A percentile compares a stretch with the other conserved stretches of the same genome.
These are phyloP conservation scores for Callimorpha dominula DNA, from an alignment of 2,888 invertebrate genomes.

Conservation along the genomic window DNA sequence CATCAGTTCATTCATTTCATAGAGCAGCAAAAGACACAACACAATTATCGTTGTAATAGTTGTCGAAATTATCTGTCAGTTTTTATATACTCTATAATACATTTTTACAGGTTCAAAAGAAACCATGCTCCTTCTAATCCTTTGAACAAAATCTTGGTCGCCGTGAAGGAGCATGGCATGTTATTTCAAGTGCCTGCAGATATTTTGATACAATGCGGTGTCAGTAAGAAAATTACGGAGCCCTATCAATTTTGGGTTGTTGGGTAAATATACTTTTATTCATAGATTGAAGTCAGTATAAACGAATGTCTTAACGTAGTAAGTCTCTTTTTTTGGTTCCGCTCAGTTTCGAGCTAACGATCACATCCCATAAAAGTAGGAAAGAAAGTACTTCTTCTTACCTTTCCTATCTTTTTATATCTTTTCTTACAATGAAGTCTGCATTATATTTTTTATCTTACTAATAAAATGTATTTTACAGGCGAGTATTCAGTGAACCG, in stretches of 20 bases:
- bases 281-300: too few relatives aligned
- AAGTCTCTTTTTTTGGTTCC: too few relatives aligned
- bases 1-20: too few relatives aligned
- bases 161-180: slow-evolving; percentile 94
- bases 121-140: slow-evolving; percentile 86
- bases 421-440: background rate
- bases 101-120: slow-evolving; percentile 81
- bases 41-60: background rate
- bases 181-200: slow-evolving; percentile 88
- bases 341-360: too few relatives aligned
- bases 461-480: slow-evolving; percentile 63
- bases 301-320: too few relatives aligned
- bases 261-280: slow-evolving; percentile 85
- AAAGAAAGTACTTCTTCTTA: background rate
- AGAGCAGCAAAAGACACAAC: background rate
- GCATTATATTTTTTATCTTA: background rate
- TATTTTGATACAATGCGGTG: slow-evolving; percentile 71
- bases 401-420: background rate
- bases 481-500: slow-evolving; percentile 92
- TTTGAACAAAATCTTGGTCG: slow-evolving; percentile 91
- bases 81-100: background rate
- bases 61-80: background rate
- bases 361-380: background rate
- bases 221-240: slow-evolving; percentile 75
- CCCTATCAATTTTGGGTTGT: slow-evolving; percentile 92